These are phyloP conservation scores for Entomobrya multifasciata DNA, from an alignment of 2,888 invertebrate species.

Conservation along the genomic window DNA sequence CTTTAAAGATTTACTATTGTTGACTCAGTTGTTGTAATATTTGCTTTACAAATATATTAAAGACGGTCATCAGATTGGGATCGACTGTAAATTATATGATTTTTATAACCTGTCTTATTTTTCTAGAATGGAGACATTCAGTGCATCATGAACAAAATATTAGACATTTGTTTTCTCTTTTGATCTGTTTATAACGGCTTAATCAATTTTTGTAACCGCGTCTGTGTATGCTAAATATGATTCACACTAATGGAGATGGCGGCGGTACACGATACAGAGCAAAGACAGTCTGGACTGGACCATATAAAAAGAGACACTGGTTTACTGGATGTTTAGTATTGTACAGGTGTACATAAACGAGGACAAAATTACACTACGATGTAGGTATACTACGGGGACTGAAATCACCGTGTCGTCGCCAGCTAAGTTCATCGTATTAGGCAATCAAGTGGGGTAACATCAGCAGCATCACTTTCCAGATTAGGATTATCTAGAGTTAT, in stretches of 20 bases:
- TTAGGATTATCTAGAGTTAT: neutral
- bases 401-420: conserved; percentile 5
- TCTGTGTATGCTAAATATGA: too few relatives aligned
- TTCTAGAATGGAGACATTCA: neutral
- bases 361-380: too few relatives aligned
- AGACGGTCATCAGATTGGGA: neutral
- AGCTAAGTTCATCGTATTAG: conserved; percentile 1
- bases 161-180: too few relatives aligned
- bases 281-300: too few relatives aligned
- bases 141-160: too few relatives aligned
- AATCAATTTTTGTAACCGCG: too few relatives aligned
- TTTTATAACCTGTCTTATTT: neutral
- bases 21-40: conserved; percentile 20
- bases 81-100: conserved; percentile 56
- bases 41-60: conserved; percentile 51
- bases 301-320: too few relatives aligned
- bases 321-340: too few relatives aligned
- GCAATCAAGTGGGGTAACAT: neutral
- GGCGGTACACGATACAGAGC: too few relatives aligned
- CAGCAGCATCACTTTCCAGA: neutral
- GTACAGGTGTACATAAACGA: too few relatives aligned
- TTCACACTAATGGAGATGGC: too few relatives aligned
- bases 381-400: neutral
- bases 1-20: neutral
- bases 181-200: too few relatives aligned